Percentiles rank a stretch among this genome's conserved stretches.
Conservation (phyloP, 2,797 vertebrate genomes). For the Dromococcyx pavoninus region DNA sequence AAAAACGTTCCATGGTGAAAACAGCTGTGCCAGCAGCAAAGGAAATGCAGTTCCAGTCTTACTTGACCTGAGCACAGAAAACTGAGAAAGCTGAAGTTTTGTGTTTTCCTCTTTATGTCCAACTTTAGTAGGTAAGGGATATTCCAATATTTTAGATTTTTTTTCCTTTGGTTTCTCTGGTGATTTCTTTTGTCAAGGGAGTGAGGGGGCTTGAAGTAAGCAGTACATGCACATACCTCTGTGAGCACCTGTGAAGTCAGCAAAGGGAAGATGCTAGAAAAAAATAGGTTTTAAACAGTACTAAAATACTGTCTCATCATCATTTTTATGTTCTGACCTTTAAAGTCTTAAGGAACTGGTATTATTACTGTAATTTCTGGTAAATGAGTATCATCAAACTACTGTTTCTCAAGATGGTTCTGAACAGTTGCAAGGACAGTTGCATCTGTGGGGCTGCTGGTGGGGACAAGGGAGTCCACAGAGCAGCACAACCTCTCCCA, state of each 20-base stretch:
- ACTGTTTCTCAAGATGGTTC: not conserved
- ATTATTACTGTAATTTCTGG: conserved; percentile 7
- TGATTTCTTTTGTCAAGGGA: not conserved
- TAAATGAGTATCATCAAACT: not conserved
- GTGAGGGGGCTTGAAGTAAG: not conserved
- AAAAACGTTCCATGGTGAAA: not conserved
- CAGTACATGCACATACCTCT: not conserved
- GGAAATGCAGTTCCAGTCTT: not conserved
- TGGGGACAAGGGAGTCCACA: not conserved
- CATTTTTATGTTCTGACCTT: conserved; percentile 18
- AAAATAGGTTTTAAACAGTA: not conserved
- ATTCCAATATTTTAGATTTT: not conserved
- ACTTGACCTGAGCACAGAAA: not conserved
- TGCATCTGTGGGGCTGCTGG: not conserved
- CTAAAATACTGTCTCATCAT: not conserved
- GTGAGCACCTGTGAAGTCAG: not conserved
- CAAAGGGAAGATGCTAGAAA: not conserved
- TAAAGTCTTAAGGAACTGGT: conserved; percentile 19
- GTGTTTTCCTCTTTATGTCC: not conserved
- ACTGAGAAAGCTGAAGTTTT: not conserved
- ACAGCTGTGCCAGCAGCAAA: not conserved
- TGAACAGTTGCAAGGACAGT: not conserved
- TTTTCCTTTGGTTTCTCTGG: not conserved
- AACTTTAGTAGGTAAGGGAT: not conserved
- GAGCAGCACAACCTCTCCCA: not conserved